Evolutionary conservation across 1,140 invertebrate genomes (phyloP), one percentile per base, ranked within the genome.

Genomic region (Eriocheir sinensis): DNA sequence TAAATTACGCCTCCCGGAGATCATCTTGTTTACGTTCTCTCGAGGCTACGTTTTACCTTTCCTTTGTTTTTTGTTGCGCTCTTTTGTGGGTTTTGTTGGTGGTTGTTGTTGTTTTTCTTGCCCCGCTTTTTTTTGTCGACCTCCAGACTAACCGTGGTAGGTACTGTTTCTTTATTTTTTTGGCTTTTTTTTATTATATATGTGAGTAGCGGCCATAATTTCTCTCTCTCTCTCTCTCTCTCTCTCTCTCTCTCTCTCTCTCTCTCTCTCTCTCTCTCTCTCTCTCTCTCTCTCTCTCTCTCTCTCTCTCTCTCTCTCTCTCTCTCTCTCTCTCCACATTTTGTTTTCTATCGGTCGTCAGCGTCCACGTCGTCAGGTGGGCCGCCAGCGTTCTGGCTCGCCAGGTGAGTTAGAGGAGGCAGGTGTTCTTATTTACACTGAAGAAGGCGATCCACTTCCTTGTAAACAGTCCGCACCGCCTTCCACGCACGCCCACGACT

Each of bases 1-100:
- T 72, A 72, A 72, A 72, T 72, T 72, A 72, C 60, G 60, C 60
- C 60, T 72, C n/a, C 21, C 27, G 60, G 60, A 72, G 60, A 72
- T 72, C 60, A 72, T 72, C 60, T 27, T 72, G 60, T 72, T 72
- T 72, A 72, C 60, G 21, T 72, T 72, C 60, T n/a, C 60, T 21
- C 27, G 60, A 72, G 60, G 60, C 60, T n/a, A 72, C 21, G 27
- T 72, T 72, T 72, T 72, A 72, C 60, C n/a, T 21, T 21, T 21
- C n/a, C 21, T 72, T 72, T 21, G 27, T 72, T 72, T n/a, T 21
- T 6, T 12, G 6, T 72, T n/a, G 27, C 27, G 27, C 21, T 72
- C 12, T 72, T 0, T 72, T n/a, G 27, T 21, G 27, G 48, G 48
- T 53, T 53, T 53, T n/a, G n/a, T n/a, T n/a, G n/a, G n/a, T n/a